A percentile compares a stretch with the other conserved stretches of the same genome.
These are phyloP conservation scores for Anguilla obscura DNA, from an alignment of 2,797 vertebrate species.

Conservation along the genomic window DNA sequence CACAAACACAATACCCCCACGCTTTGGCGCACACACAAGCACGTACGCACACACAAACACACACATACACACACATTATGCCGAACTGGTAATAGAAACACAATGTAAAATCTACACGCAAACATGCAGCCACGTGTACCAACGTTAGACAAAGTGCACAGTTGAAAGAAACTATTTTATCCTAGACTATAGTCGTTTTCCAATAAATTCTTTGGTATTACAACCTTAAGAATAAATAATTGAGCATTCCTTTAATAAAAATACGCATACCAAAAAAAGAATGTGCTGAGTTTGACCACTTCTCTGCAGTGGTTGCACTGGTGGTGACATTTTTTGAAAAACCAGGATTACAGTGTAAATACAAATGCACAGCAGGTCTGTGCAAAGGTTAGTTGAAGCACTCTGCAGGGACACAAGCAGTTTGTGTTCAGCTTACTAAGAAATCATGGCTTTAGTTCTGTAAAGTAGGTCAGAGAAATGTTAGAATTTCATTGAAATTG, in stretches of 20 bases:
- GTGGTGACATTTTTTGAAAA: background rate
- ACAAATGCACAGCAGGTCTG: background rate
- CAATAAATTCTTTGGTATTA: background rate
- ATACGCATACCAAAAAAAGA: too few relatives aligned
- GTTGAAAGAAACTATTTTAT: background rate
- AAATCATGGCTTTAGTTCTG: background rate
- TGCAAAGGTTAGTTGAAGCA: background rate
- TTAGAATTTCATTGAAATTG: background rate
- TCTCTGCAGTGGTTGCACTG: background rate
- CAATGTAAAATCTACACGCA: background rate
- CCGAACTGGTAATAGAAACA: background rate
- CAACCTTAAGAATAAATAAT: background rate
- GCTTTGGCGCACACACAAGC: background rate
- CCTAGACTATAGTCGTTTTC: background rate
- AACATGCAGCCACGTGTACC: background rate
- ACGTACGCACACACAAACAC: background rate
- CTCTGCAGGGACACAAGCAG: background rate
- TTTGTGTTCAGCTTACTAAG: background rate
- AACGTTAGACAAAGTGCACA: background rate
- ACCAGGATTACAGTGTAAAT: background rate
- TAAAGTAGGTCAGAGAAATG: background rate
- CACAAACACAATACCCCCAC: background rate
- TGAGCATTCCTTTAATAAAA: background rate
- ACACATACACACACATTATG: background rate
- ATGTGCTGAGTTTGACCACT: background rate